A percentile compares a stretch with the other conserved stretches of the same genome.
Evolutionary conservation across 2,113 vertebrate genomes (phyloP).

Genomic region (Pelobates fuscus): DNA sequence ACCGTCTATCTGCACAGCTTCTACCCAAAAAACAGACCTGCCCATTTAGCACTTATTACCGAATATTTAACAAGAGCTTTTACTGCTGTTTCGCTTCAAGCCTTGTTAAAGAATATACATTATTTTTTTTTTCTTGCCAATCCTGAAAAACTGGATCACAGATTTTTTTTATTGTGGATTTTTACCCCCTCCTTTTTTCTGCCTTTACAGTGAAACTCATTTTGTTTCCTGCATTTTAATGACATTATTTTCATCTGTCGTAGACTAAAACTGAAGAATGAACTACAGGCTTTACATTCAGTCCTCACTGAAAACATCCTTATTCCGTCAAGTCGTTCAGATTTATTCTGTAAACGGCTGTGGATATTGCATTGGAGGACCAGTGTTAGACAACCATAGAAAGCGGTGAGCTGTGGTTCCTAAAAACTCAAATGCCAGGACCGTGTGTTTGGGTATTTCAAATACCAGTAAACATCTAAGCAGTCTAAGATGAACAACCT

Average conservation of each 20-base stretch:
- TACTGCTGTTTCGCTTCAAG: not conserved
- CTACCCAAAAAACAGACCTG: not conserved
- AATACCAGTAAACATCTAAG: too few species aligned
- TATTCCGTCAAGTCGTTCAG: not conserved
- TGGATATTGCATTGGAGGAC: not conserved
- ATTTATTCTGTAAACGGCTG: constrained; percentile 8
- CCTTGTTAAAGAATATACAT: not conserved
- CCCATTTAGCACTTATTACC: constrained; percentile 3
- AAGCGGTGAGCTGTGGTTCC: too few species aligned
- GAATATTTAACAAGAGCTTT: constrained; percentile 9
- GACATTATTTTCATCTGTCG: constrained; percentile 6
- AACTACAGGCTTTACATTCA: constrained; percentile 5
- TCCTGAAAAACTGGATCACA: constrained; percentile 11
- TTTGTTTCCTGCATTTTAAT: not conserved
- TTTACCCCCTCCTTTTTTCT: not conserved
- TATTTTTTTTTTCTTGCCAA: not conserved
- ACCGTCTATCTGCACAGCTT: not conserved
- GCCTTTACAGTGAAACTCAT: not conserved
- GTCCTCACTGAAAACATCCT: constrained; percentile 26
- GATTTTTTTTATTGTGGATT: too few species aligned
- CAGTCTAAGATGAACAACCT: too few species aligned
- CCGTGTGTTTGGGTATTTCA: too few species aligned
- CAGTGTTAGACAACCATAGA: too few species aligned
- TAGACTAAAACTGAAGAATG: not conserved
- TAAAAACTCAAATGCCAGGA: too few species aligned